These are phyloP conservation scores for Trachemys scripta DNA, from an alignment of 2,113 vertebrate species.

Conservation along the genomic window DNA sequence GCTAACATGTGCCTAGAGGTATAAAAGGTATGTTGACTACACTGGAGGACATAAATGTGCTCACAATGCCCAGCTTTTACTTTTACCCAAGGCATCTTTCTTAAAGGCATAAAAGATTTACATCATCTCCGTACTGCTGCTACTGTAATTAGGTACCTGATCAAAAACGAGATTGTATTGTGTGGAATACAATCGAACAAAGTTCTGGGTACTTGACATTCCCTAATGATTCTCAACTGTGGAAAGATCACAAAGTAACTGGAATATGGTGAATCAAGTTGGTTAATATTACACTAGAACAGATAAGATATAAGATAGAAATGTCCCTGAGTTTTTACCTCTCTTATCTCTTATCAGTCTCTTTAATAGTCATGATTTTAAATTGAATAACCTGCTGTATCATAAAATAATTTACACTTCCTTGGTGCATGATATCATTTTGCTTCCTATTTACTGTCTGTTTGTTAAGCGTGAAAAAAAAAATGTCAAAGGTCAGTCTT, in stretches of 20 bases:
- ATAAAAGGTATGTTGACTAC: neutral
- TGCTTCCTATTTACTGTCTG: constrained; percentile 36
- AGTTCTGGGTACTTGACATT: constrained; percentile 69
- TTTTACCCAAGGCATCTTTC: neutral
- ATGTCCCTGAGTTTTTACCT: constrained; percentile 77
- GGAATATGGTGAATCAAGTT: constrained; percentile 57
- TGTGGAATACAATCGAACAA: constrained; percentile 63
- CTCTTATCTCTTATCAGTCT: constrained; percentile 76
- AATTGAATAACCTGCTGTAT: constrained; percentile 73
- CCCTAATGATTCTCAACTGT: constrained; percentile 58
- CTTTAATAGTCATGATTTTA: constrained; percentile 73
- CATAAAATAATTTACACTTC: constrained; percentile 66
- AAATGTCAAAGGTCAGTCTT: constrained; percentile 33
- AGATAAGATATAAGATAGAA: constrained; percentile 73
- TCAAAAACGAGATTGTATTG: neutral
- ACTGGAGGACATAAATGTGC: neutral
- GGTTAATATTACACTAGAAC: constrained; percentile 76
- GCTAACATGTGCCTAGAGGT: neutral
- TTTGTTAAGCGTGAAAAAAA: neutral
- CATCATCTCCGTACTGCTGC: neutral
- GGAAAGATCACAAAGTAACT: constrained; percentile 62
- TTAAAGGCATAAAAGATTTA: neutral
- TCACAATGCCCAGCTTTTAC: neutral
- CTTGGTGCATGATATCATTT: constrained; percentile 34
- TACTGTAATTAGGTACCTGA: neutral